Evolutionary conservation across 2,888 invertebrate genomes (phyloP).

Genomic region (Drosophila hamatofila): DNA sequence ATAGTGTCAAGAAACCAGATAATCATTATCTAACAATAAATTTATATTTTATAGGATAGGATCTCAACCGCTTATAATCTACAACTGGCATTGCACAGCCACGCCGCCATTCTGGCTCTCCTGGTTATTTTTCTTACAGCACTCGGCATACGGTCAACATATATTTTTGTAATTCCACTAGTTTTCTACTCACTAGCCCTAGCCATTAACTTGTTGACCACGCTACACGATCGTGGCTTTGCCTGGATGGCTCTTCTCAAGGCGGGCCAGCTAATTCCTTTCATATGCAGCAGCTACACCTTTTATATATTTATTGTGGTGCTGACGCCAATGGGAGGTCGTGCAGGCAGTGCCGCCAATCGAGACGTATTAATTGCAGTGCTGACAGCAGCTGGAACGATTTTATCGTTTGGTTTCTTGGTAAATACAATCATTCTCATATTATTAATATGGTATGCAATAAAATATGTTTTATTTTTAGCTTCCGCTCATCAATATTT

Average conservation of each 20-base stretch:
- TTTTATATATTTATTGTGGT: slow-evolving; percentile 85
- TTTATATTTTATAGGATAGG: slow-evolving; percentile 60
- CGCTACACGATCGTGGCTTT: slow-evolving; percentile 74
- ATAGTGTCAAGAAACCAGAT: fast-evolving
- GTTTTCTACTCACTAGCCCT: slow-evolving; percentile 76
- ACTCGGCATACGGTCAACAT: slow-evolving; percentile 75
- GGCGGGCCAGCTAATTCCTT: slow-evolving; percentile 84
- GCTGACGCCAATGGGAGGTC: slow-evolving; percentile 88
- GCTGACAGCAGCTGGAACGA: slow-evolving; percentile 78
- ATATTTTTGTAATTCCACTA: slow-evolving; percentile 75
- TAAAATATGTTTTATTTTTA: slow-evolving; percentile 2
- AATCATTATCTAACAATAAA: not conserved
- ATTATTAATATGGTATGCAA: fast-evolving
- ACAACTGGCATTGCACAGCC: slow-evolving; percentile 81
- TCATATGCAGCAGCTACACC: slow-evolving; percentile 85
- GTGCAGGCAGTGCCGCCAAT: slow-evolving; percentile 83
- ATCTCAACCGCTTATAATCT: slow-evolving; percentile 67
- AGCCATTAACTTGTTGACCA: slow-evolving; percentile 75
- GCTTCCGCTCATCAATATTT: slow-evolving; percentile 60
- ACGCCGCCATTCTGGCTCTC: slow-evolving; percentile 73
- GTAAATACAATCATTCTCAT: slow-evolving; percentile 55
- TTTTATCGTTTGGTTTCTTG: slow-evolving; percentile 82
- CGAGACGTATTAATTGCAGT: slow-evolving; percentile 87
- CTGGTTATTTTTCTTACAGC: slow-evolving; percentile 63
- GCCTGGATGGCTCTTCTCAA: slow-evolving; percentile 80